Percentiles rank a stretch among this genome's conserved stretches.
Evolutionary conservation across 2,797 vertebrate species (phyloP).

Genomic region (Centropyge bicolor): DNA sequence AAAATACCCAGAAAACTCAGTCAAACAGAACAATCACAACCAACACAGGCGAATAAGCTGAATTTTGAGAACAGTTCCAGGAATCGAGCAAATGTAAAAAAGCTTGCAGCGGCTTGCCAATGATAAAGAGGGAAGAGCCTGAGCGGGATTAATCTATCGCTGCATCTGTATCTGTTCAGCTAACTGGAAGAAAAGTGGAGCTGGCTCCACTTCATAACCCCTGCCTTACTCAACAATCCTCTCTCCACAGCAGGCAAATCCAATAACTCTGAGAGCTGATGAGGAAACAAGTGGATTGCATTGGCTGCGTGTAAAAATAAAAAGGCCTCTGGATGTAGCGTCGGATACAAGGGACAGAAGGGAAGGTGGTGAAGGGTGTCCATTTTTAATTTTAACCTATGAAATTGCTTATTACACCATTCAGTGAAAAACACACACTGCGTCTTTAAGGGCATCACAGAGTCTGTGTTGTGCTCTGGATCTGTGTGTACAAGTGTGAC

Average conservation of each 20-base stretch:
- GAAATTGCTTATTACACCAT: constrained; percentile 20
- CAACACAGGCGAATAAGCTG: constrained; percentile 8
- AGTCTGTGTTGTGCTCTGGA: constrained; percentile 8
- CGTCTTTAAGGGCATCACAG: constrained; percentile 47
- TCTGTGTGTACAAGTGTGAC: constrained; percentile 32
- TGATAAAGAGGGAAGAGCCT: constrained; percentile 19
- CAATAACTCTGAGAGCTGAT: constrained; percentile 49
- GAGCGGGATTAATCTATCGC: constrained; percentile 36
- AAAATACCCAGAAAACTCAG: neutral
- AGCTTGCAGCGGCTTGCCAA: neutral
- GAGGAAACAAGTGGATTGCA: constrained; percentile 51
- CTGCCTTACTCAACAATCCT: constrained; percentile 31
- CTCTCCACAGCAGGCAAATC: constrained; percentile 51
- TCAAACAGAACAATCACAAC: constrained; percentile 12
- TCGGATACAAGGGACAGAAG: neutral
- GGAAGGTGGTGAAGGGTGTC: neutral
- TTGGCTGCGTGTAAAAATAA: constrained; percentile 10
- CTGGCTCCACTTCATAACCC: constrained; percentile 59
- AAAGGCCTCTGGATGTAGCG: neutral
- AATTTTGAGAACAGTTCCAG: neutral
- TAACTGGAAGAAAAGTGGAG: constrained; percentile 55
- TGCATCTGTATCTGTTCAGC: constrained; percentile 56
- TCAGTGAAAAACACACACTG: neutral
- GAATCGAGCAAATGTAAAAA: constrained; percentile 36
- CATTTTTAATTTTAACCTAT: constrained; percentile 16